These are phyloP conservation scores for Zaprionus ghesquierei DNA, from an alignment of 1,140 invertebrate genomes.

Conservation along the genomic window DNA sequence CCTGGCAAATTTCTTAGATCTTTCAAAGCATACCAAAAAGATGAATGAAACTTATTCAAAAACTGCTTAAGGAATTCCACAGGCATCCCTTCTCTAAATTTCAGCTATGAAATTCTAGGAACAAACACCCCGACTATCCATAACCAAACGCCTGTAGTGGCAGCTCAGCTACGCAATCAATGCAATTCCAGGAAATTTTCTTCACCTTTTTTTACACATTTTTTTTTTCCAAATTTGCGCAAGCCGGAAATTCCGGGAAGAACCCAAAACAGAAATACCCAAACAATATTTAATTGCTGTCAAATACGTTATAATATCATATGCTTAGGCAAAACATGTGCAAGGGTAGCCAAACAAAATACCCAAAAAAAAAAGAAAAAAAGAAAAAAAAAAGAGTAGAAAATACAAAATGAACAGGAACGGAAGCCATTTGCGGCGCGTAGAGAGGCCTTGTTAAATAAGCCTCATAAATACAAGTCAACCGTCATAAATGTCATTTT, in stretches of 20 bases:
- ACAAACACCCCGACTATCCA: background rate
- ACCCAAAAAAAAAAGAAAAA: background rate
- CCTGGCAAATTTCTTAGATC: too few relatives aligned
- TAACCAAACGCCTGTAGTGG: background rate
- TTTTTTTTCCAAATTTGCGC: background rate
- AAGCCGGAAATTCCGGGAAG: background rate
- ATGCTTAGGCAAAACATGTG: background rate
- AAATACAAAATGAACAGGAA: background rate
- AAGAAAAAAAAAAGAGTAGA: too few relatives aligned
- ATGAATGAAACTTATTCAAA: too few relatives aligned
- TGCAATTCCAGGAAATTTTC: background rate
- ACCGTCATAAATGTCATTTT: conserved; percentile 68
- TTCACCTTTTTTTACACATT: background rate
- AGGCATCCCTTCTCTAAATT: too few relatives aligned
- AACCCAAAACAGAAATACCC: background rate
- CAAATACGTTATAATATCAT: background rate
- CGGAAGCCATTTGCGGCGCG: conserved; percentile 10
- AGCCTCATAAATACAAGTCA: conserved; percentile 66
- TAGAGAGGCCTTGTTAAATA: conserved; percentile 43
- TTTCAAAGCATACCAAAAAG: too few relatives aligned
- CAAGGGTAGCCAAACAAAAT: background rate
- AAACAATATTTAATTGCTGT: background rate
- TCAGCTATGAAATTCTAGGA: background rate
- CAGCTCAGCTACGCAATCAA: background rate
- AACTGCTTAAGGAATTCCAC: too few relatives aligned